phyloP scores from a whole-genome alignment of 2,113 vertebrate species.

The Melospiza melodia region DNA sequence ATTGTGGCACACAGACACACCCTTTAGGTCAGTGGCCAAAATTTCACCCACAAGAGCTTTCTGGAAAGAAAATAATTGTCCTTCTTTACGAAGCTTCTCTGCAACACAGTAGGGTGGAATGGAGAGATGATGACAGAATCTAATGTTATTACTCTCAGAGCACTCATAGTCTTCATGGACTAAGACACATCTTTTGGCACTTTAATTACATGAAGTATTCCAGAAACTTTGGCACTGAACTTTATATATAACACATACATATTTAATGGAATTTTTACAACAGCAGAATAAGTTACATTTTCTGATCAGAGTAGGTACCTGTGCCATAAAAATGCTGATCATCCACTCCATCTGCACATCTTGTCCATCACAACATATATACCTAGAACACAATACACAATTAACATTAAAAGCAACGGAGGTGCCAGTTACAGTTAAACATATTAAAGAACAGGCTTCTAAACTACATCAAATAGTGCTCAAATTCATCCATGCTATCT shows the following conservation, averaged over 20 bases:
- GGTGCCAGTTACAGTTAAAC: neutral
- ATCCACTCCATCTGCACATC: conserved; percentile 87
- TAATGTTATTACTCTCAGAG: neutral
- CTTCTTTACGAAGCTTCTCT: neutral
- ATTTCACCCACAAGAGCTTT: neutral
- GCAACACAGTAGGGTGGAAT: neutral
- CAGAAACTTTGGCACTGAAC: neutral
- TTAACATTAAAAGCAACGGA: neutral
- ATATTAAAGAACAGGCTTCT: neutral
- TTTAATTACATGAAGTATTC: neutral
- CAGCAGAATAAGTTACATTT: neutral
- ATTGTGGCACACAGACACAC: neutral
- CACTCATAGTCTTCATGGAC: neutral
- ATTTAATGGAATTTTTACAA: neutral
- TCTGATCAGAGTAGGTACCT: conserved; percentile 75
- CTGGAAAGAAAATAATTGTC: neutral
- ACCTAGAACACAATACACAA: conserved; percentile 74
- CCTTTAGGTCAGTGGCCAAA: neutral
- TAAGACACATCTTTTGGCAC: neutral
- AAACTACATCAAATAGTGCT: neutral
- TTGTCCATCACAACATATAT: conserved; percentile 87
- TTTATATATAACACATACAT: neutral
- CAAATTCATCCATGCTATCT: neutral
- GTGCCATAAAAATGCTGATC: conserved; percentile 83
- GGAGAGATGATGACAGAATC: neutral